Evolutionary conservation across 2,888 invertebrate genomes (phyloP).

Genomic region (Philaethria dido): DNA sequence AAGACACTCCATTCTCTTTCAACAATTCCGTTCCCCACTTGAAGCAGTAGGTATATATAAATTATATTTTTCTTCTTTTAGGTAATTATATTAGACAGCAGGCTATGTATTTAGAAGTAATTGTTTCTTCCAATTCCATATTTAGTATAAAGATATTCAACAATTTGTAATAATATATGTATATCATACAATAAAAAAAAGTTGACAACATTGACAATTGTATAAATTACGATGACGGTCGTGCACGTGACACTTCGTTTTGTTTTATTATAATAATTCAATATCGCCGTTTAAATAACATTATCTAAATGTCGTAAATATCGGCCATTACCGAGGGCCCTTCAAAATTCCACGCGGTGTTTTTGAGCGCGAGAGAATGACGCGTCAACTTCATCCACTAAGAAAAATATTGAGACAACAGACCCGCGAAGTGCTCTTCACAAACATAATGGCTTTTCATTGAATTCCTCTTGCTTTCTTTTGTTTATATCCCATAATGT

Average conservation of each 20-base stretch:
- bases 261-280: slow-evolving; percentile 71
- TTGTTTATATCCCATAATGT: slow-evolving; percentile 84
- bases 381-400: slow-evolving; percentile 77
- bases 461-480: slow-evolving; percentile 81
- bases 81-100: too few relatives aligned
- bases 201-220: slow-evolving; percentile 9
- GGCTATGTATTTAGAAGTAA: too few relatives aligned
- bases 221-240: slow-evolving; percentile 33
- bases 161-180: background rate
- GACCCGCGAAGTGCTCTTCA: slow-evolving; percentile 70
- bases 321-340: slow-evolving; percentile 78
- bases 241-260: slow-evolving; percentile 61
- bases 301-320: slow-evolving; percentile 81
- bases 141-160: background rate
- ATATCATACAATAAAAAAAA: slow-evolving; percentile 6
- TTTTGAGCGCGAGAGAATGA: slow-evolving; percentile 77
- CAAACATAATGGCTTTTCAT: slow-evolving; percentile 83
- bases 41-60: too few relatives aligned
- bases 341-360: slow-evolving; percentile 79
- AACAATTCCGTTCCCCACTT: too few relatives aligned
- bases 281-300: slow-evolving; percentile 71
- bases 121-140: background rate
- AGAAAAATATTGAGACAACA: slow-evolving; percentile 84
- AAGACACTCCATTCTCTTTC: too few relatives aligned
- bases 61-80: too few relatives aligned